A percentile compares a stretch with the other conserved stretches of the same genome.
Conservation (phyloP, 2,797 vertebrate genomes). For the Cryptoblepharus egeriae region DNA sequence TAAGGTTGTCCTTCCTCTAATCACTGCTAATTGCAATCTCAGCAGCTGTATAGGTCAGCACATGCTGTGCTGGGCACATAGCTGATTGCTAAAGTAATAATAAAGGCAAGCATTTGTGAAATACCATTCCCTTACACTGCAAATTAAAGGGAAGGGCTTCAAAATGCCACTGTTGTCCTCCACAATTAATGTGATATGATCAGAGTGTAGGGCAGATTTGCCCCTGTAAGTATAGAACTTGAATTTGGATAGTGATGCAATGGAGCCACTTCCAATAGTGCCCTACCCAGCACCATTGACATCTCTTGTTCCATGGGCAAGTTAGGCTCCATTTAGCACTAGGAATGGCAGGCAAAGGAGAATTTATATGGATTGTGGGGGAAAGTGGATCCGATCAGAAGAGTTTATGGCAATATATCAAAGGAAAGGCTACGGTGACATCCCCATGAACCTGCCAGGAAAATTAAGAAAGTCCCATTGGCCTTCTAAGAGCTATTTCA, state of each 20-base stretch:
- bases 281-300: no score
- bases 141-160: background rate
- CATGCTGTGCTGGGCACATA: background rate
- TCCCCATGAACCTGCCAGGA: background rate
- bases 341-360: background rate
- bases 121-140: conserved; percentile 11
- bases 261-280: no score
- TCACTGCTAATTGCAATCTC: background rate
- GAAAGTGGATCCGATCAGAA: no score
- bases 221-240: background rate
- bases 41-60: conserved; percentile 8
- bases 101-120: background rate
- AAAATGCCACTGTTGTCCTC: conserved; percentile 7
- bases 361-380: background rate
- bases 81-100: background rate
- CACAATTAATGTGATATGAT: background rate
- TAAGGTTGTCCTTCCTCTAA: background rate
- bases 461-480: background rate
- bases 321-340: no score
- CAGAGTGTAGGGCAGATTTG: background rate
- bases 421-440: background rate
- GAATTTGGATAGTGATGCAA: background rate
- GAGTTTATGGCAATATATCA: no score
- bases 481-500: background rate
- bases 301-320: no score